These are phyloP conservation scores for Gastrophysa polygoni DNA, from an alignment of 2,888 invertebrate genomes.

Conservation along the genomic window DNA sequence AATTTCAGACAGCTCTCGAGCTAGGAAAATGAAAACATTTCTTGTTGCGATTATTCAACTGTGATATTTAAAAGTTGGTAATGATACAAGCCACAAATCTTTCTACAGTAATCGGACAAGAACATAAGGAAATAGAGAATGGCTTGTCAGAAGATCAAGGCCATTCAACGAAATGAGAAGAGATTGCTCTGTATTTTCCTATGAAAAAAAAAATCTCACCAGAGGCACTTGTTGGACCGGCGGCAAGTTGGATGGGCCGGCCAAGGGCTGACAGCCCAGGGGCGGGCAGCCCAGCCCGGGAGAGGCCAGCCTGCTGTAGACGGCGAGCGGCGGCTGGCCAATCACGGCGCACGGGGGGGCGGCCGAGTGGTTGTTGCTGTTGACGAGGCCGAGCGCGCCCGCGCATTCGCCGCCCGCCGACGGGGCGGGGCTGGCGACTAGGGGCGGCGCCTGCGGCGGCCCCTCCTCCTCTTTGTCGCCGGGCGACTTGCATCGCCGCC, in stretches of 20 bases:
- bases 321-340: conserved; percentile 62
- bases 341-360: conserved; percentile 52
- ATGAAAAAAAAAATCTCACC: too few species aligned
- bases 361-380: conserved; percentile 49
- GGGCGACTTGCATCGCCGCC: conserved; percentile 43
- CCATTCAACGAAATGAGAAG: too few species aligned
- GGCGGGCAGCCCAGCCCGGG: conserved; percentile 72
- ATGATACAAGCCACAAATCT: too few species aligned
- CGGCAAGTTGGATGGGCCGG: conserved; percentile 83
- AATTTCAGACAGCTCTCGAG: too few species aligned
- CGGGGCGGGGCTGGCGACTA: too few species aligned
- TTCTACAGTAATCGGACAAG: too few species aligned
- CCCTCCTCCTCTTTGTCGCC: conserved; percentile 32
- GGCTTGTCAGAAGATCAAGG: too few species aligned
- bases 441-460: conserved; percentile 45
- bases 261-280: conserved; percentile 70
- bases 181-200: too few species aligned
- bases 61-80: too few species aligned
- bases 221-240: conserved; percentile 89
- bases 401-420: background rate
- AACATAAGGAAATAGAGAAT: too few species aligned
- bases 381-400: conserved; percentile 60
- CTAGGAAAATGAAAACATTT: too few species aligned
- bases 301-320: conserved; percentile 66
- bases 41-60: too few species aligned